A percentile compares a stretch with the other conserved stretches of the same genome.
Conservation (phyloP, 2,113 vertebrate species). For the Planiliza haematocheilus region DNA sequence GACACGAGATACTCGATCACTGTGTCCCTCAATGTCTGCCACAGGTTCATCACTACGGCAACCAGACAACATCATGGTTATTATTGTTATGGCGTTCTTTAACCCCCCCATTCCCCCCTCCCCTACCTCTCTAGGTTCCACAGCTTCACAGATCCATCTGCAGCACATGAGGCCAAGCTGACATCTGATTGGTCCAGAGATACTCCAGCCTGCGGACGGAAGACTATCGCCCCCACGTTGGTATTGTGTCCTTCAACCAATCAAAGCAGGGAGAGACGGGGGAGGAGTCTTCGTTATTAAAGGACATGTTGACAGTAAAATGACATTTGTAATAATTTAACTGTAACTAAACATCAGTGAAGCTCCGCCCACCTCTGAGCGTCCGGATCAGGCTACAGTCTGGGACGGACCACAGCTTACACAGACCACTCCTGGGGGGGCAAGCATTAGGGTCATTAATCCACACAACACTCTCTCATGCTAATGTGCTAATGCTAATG, state of each 20-base stretch:
- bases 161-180: slow-evolving; percentile 94
- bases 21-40: slow-evolving; percentile 96
- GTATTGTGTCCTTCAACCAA: slow-evolving; percentile 90
- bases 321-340: too few relatives aligned
- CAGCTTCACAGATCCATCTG: slow-evolving; percentile 95
- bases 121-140: slow-evolving; percentile 97
- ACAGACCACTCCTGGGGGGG: slow-evolving; percentile 91
- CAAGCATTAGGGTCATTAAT: too few relatives aligned
- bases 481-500: too few relatives aligned
- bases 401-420: slow-evolving; percentile 96
- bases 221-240: slow-evolving; percentile 93
- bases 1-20: slow-evolving; percentile 90
- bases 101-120: not conserved
- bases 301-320: too few relatives aligned
- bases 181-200: slow-evolving; percentile 91
- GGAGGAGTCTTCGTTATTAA: not conserved
- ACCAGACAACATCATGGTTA: slow-evolving; percentile 13
- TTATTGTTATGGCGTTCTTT: too few relatives aligned
- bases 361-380: slow-evolving; percentile 88
- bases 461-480: too few relatives aligned
- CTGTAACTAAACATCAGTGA: too few relatives aligned
- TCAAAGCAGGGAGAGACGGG: slow-evolving; percentile 5
- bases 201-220: slow-evolving; percentile 92
- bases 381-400: slow-evolving; percentile 95
- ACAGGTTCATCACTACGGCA: slow-evolving; percentile 92